Evolutionary conservation across 2,797 vertebrate genomes (phyloP).

Genomic region (Chaunax sp.): DNA sequence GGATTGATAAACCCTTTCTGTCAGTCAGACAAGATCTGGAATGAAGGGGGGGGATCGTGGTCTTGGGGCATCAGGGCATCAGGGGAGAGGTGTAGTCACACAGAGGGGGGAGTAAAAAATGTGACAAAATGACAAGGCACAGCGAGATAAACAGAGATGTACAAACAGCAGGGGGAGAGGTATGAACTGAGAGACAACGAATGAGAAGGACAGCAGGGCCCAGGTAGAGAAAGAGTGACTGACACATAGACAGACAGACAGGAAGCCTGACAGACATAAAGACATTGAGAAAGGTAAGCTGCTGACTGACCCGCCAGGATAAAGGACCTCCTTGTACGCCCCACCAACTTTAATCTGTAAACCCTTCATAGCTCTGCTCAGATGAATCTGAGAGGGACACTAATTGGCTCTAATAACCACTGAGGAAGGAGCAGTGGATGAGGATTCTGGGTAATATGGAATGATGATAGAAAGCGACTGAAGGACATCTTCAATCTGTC

Average conservation of each 20-base stretch:
- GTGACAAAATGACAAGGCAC: slow-evolving; percentile 12
- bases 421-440: slow-evolving; percentile 35
- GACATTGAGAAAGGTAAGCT: slow-evolving; percentile 20
- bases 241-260: background rate
- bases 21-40: slow-evolving; percentile 53
- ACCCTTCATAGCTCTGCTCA: slow-evolving; percentile 39
- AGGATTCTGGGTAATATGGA: slow-evolving; percentile 65
- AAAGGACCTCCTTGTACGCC: slow-evolving; percentile 62
- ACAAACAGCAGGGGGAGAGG: slow-evolving; percentile 4
- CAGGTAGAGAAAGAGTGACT: background rate
- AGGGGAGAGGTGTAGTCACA: slow-evolving; percentile 16
- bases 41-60: slow-evolving; percentile 40
- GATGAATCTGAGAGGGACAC: slow-evolving; percentile 56
- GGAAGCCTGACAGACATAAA: slow-evolving; percentile 10
- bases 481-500: slow-evolving; percentile 54
- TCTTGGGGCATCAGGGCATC: background rate
- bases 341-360: slow-evolving; percentile 38
- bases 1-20: slow-evolving; percentile 56
- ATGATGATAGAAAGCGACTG: slow-evolving; percentile 71
- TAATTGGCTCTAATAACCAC: slow-evolving; percentile 72
- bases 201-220: background rate
- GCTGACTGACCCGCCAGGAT: slow-evolving; percentile 51
- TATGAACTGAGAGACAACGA: background rate
- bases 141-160: slow-evolving; percentile 23
- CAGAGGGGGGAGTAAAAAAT: background rate